Evolutionary conservation across 2,797 vertebrate species (phyloP).

Genomic region (Streptopelia turtur): DNA sequence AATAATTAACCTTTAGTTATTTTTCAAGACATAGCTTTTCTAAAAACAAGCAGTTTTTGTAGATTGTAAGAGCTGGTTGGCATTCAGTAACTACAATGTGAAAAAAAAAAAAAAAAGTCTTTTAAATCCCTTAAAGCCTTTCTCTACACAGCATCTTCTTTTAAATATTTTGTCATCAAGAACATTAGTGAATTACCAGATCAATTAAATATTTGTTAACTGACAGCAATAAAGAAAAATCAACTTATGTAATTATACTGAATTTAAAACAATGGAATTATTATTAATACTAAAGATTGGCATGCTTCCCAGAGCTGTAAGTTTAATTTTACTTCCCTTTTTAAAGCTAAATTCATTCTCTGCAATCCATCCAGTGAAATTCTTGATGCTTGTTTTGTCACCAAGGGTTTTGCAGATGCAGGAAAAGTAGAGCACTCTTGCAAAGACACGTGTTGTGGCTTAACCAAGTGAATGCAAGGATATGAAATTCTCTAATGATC

Average conservation of each 20-base stretch:
- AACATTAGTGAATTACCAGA: constrained; percentile 65
- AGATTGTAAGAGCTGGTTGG: neutral
- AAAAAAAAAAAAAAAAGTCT: neutral
- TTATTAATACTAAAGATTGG: constrained; percentile 74
- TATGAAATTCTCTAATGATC: neutral
- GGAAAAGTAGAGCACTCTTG: neutral
- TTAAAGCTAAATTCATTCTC: constrained; percentile 12
- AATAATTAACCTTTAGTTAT: neutral
- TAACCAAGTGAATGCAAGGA: neutral
- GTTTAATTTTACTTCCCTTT: constrained; percentile 56
- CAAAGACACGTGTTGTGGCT: neutral
- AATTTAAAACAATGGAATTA: constrained; percentile 76
- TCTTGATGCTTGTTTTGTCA: neutral
- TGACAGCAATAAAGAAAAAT: constrained; percentile 71
- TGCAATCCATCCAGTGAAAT: neutral
- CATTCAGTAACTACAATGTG: neutral
- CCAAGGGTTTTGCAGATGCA: neutral
- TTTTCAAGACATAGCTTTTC: neutral
- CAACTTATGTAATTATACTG: constrained; percentile 71
- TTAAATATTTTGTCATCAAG: constrained; percentile 54
- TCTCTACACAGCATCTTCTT: neutral
- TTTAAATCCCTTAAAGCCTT: constrained; percentile 1
- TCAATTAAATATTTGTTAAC: constrained; percentile 76
- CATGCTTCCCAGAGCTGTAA: constrained; percentile 71
- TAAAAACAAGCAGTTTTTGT: neutral